Percentiles rank a stretch among this genome's conserved stretches.
These are phyloP conservation scores for Opisthograptis luteolata DNA, from an alignment of 2,888 invertebrate genomes.

Conservation along the genomic window DNA sequence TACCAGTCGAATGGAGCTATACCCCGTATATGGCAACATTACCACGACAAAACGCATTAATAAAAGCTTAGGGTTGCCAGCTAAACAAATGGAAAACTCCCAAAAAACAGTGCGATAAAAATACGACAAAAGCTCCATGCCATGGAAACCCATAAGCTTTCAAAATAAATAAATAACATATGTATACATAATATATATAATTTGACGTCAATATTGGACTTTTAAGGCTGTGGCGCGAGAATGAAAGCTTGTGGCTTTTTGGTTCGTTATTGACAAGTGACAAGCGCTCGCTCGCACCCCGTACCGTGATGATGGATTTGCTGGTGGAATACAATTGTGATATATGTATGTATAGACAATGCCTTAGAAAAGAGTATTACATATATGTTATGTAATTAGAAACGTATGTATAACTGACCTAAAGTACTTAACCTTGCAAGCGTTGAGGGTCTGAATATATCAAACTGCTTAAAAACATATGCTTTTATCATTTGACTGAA, in stretches of 20 bases:
- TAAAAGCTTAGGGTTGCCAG: conserved; percentile 72
- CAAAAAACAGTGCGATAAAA: conserved; percentile 42
- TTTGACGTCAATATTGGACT: conserved; percentile 79
- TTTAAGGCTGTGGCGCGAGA: conserved; percentile 52
- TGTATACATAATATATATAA: conserved; percentile 28
- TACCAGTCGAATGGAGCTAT: not conserved
- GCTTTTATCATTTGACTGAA: no score
- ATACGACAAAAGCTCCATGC: conserved; percentile 59
- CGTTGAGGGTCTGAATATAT: no score
- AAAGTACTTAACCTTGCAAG: no score
- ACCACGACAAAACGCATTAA: conserved; percentile 23
- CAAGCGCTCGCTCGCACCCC: conserved; percentile 36
- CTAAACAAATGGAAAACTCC: conserved; percentile 42
- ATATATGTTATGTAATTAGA: no score
- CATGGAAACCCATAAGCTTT: conserved; percentile 79
- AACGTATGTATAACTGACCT: no score
- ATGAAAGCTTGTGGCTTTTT: conserved; percentile 80
- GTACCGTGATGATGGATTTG: conserved; percentile 25
- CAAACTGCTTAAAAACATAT: no score
- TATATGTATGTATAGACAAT: conserved; percentile 10
- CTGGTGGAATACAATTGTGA: conserved; percentile 1
- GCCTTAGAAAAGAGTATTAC: no score
- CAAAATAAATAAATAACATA: conserved; percentile 45
- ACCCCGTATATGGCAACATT: conserved; percentile 12
- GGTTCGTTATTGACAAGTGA: conserved; percentile 34